Base-by-base conservation (phyloP, 1,140 invertebrate genomes). In the Riptortus pedestris region DNA sequence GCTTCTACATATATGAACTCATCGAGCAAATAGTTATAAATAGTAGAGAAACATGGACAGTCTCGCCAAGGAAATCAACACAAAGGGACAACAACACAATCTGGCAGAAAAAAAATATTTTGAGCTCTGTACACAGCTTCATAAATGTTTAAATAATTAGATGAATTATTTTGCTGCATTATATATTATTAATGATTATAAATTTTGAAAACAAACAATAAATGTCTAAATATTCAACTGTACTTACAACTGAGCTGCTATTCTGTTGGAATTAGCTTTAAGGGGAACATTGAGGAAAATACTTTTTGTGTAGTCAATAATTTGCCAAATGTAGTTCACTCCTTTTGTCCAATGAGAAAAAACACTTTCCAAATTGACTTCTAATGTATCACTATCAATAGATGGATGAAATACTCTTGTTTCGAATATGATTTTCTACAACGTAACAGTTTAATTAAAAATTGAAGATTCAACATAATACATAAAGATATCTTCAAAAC, bases 351-450 rank as follows among this genome's bases (percentile, higher is more conserved):
- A 97, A 68, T 86, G 83, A 12, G 82, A 79, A 77, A 96, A 96
- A 3, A 84, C 87, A 74, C 84, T 82, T 66, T 76, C 80, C 18
- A 91, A 80, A 70, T 80, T 75, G n/a, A 96, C 73, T 72, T 87
- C 84, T 60, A 89, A 84, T 63, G 84, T 87, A 67, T 81, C 81
- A 11, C 82, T 76, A 76, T 93, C 80, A 57, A 97, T 83, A 43
- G 88, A 79, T 55, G 94, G 93, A 81, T 97, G 93, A 71, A 90
- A 91, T 60, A 96, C 74, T 71, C 87, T 81, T 65, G 86, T 87
- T 76, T 91, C 85, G 76, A 96, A 96, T 65, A 85, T 78, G 55
- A 96, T 78, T 73, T 78, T 84, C 92, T 96, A 73, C 65, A 83
- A 70, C n/a, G 63, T 69, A 67, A 64, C 16, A 52, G 31, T 27